A percentile compares a stretch with the other conserved stretches of the same genome.
These are phyloP conservation scores for Notechis scutatus DNA, from an alignment of 2,113 vertebrate species.

Conservation along the genomic window DNA sequence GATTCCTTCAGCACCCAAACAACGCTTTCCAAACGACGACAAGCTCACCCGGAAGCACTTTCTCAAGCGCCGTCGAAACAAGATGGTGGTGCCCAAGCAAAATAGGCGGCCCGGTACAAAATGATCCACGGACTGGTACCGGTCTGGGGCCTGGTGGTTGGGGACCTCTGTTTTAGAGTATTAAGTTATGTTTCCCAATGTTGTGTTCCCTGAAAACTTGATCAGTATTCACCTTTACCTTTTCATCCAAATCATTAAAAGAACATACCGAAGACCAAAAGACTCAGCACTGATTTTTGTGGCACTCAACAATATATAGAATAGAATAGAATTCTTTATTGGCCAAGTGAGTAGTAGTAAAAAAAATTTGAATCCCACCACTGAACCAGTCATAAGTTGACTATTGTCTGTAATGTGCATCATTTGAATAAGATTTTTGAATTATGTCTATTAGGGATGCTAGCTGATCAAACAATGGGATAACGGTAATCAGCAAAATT, in stretches of 20 bases:
- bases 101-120: too few species aligned
- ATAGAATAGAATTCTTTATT: too few species aligned
- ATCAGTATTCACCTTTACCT: not conserved
- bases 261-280: not conserved
- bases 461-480: not conserved
- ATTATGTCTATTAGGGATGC: not conserved
- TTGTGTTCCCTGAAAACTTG: not conserved
- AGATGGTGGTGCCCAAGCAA: too few species aligned
- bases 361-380: too few species aligned
- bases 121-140: too few species aligned
- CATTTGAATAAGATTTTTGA: not conserved
- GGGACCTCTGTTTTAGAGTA: not conserved
- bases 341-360: too few species aligned
- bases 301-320: not conserved
- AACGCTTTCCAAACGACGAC: too few species aligned
- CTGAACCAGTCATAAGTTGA: not conserved
- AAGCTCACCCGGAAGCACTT: too few species aligned
- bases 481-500: not conserved
- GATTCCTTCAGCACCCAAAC: too few species aligned
- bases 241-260: not conserved
- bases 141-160: too few species aligned
- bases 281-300: not conserved
- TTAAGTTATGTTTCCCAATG: not conserved
- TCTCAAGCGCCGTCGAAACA: too few species aligned
- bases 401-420: not conserved